Base-by-base conservation (phyloP, 1,140 invertebrate genomes). In the Magallana gigas region DNA sequence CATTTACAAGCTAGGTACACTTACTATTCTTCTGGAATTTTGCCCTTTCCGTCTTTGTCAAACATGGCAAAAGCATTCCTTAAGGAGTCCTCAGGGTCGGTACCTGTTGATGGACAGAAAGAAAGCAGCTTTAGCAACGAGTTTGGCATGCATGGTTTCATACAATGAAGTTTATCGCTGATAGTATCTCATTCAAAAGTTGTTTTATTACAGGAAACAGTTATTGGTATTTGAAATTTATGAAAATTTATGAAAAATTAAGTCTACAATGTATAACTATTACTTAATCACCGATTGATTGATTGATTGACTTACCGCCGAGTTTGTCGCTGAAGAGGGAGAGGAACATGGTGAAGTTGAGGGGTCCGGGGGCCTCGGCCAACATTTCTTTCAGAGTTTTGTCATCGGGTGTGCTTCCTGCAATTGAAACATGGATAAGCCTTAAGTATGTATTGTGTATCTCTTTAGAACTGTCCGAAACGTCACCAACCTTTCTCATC, bases 331-430 rank as follows among this genome's bases (percentile, higher is more conserved):
- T 98, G 95, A 99, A 99, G 57, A 99, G 95, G 18, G 98, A 99
- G n/a, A 99, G 95, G 95, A 99, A 99, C 98, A 99, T 99, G 56
- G 99, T 99, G 94, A 99, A 99, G 95, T 99, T 99, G 85, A 99
- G 98, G 36, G 88, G 88, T 59, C 88, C 88, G 58, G 88, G 88
- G 48, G 88, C 88, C 95, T 99, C 98, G 93, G 98, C 98, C 97
- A 99, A 98, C 98, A 99, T 99, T 62, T 96, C 97, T 92, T 99
- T 98, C 89, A 99, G 95, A 93, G 99, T 99, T 56, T 98, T 98
- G 94, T 99, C 98, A 83, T 97, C 97, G 14, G 98, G 93, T 58
- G 93, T 91, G 59, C 92, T 90, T 58, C 93, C 93, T 94, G 90
- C 23, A 48, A 48, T 48, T 48, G 36, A 48, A 5, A 48, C 36